Percentiles rank a stretch among this genome's conserved stretches.
These are phyloP conservation scores for Diaphora mendica DNA, from an alignment of 2,888 invertebrate genomes.

Conservation along the genomic window DNA sequence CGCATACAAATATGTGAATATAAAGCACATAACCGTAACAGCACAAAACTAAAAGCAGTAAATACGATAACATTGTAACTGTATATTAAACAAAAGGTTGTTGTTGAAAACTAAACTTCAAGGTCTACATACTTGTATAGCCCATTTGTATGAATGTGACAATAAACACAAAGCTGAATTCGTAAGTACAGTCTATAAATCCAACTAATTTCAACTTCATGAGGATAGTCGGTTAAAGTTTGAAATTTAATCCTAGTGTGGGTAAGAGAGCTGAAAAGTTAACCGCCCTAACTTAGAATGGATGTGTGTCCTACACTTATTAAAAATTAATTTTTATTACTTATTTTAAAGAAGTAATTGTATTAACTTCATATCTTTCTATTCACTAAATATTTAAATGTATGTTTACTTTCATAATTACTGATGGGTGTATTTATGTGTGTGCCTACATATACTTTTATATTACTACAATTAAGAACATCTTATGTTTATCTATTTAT, in stretches of 20 bases:
- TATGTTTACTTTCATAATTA: too few relatives aligned
- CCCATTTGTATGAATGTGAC: conserved; percentile 37
- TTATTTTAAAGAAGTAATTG: conserved; percentile 23
- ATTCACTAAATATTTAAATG: too few relatives aligned
- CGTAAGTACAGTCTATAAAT: conserved; percentile 70
- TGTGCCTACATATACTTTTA: too few relatives aligned
- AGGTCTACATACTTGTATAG: background rate
- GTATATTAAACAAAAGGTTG: background rate
- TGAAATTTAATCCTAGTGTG: conserved; percentile 79
- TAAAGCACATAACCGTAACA: background rate
- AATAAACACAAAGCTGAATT: conserved; percentile 55
- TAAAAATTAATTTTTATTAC: conserved; percentile 46
- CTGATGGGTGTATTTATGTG: too few relatives aligned
- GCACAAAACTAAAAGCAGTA: background rate
- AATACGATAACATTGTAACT: background rate
- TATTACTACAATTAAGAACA: too few relatives aligned
- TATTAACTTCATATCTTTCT: background rate
- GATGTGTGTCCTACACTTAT: conserved; percentile 50
- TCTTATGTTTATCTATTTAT: too few relatives aligned
- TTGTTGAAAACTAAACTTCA: background rate
- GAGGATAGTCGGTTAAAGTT: conserved; percentile 77
- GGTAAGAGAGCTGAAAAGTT: conserved; percentile 79
- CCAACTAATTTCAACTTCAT: conserved; percentile 77
- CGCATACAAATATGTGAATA: background rate
- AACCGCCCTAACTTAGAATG: conserved; percentile 66